Evolutionary conservation across 1,140 invertebrate genomes (phyloP).

Genomic region (Tetragnatha versicolor): DNA sequence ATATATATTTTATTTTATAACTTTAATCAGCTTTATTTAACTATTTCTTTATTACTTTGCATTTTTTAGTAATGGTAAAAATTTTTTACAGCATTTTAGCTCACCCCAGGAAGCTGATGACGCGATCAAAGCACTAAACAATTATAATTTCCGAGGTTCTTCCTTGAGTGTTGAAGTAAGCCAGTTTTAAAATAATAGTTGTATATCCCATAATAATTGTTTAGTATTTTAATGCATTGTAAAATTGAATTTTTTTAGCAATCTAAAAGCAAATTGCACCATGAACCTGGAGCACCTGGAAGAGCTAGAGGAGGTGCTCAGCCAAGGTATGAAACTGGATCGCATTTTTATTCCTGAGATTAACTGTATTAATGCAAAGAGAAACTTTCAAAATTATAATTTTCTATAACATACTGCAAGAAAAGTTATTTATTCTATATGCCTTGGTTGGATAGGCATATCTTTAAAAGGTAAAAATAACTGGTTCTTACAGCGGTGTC

Average conservation of each 20-base stretch:
- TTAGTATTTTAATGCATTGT: background rate
- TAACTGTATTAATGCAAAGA: too few relatives aligned
- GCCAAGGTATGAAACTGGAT: too few relatives aligned
- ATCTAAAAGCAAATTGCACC: slow-evolving; percentile 55
- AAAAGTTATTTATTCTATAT: too few relatives aligned
- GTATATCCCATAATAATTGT: background rate
- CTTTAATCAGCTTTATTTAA: background rate
- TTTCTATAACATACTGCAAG: too few relatives aligned
- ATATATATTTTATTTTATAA: background rate
- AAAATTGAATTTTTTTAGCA: slow-evolving; percentile 23
- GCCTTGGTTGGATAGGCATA: too few relatives aligned
- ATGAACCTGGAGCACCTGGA: slow-evolving; percentile 53
- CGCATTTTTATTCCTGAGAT: too few relatives aligned
- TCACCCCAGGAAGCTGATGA: slow-evolving; percentile 73
- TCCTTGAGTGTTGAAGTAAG: slow-evolving; percentile 76
- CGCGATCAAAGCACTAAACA: slow-evolving; percentile 74
- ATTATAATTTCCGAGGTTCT: slow-evolving; percentile 74
- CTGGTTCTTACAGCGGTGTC: too few relatives aligned
- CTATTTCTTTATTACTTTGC: background rate
- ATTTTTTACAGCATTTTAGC: slow-evolving; percentile 70
- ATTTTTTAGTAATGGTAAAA: background rate
- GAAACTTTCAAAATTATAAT: too few relatives aligned
- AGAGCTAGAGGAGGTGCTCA: slow-evolving; percentile 39
- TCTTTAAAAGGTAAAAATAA: too few relatives aligned
- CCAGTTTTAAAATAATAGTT: background rate